Base-by-base conservation (phyloP, 2,113 vertebrate species). In the Cavia aperea region DNA sequence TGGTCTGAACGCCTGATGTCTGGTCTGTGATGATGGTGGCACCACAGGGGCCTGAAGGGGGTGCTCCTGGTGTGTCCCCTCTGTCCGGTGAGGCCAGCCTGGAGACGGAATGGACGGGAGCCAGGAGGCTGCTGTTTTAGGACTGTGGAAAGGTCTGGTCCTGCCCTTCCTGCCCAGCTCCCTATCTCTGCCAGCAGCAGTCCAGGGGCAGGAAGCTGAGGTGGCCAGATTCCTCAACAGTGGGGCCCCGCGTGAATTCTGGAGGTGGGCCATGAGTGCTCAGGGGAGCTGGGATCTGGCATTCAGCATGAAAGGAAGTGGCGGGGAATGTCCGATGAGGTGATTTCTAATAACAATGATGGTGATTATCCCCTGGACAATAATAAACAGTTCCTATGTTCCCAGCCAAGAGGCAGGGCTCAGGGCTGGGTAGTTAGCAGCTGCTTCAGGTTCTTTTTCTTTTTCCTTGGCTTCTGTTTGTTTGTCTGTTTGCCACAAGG, bases 201-300 rank as follows among this genome's bases (percentile, higher is more conserved):
- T 5, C 2, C 1, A 24, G 49, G 5, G 4, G 19, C 87, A 87
- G 94, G 91, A 95, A 95, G 72, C 31, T 1, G 2, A 75, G 15
- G 49, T 46, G 58, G 75, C 81, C 91, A 91, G 46, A 91, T 84
- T 93, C 62, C 43, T 84, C 36, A 86, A 73, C 11, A 89, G 79
- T 0, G 3, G 14, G 13, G 33, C n/a, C 21, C 46, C 31, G 39
- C 2, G 36, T 14, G 73, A 60, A 14, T 8, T 23, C 49, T 4
- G 29, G 24, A 72, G 7, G 18, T 14, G 7, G 12, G 49, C 21
- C 14, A 46, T 39, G 49, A 36, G 33, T 21, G 1, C 1, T 1
- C 5, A n/a, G 11, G 79, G 11, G 66, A 23, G 31, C 46, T 62
- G 73, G 39, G 43, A 65, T n/a, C n/a, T 7, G 3, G 58, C 16